phyloP scores from a whole-genome alignment of 30 jellyfish, hydroid and myxozoan species.

The Nemopilema nomurai region DNA sequence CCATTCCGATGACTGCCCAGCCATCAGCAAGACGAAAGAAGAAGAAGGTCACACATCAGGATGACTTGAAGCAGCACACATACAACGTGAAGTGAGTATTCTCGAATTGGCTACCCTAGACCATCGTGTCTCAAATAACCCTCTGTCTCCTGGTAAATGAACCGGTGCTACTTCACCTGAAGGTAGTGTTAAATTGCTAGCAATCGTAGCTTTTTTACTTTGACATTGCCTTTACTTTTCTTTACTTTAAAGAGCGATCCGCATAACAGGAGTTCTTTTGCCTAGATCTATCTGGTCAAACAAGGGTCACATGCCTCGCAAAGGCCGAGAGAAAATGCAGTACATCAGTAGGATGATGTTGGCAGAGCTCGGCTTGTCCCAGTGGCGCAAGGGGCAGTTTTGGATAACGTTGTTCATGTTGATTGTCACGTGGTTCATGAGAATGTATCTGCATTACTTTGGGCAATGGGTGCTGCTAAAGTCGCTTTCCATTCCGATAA shows the following conservation, averaged over 20 bases:
- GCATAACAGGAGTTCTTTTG: background rate
- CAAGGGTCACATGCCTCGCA: slow-evolving; percentile 84
- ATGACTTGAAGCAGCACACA: slow-evolving; percentile 77
- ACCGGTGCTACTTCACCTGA: no score
- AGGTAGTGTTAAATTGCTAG: slow-evolving; percentile 1
- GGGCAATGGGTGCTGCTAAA: slow-evolving; percentile 84
- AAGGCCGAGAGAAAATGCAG: slow-evolving; percentile 80
- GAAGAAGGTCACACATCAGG: slow-evolving; percentile 76
- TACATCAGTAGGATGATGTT: slow-evolving; percentile 82
- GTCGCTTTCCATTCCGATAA: slow-evolving; percentile 77
- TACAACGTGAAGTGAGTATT: slow-evolving; percentile 76
- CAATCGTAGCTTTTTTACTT: background rate
- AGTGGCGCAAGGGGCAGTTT: slow-evolving; percentile 78
- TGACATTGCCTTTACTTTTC: no score
- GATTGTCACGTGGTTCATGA: slow-evolving; percentile 81
- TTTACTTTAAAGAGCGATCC: background rate
- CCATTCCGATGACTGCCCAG: slow-evolving; percentile 80
- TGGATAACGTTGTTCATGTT: slow-evolving; percentile 90
- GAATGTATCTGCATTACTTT: slow-evolving; percentile 89
- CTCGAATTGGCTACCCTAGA: no score
- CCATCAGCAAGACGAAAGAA: slow-evolving; percentile 36
- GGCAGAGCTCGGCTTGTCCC: slow-evolving; percentile 89
- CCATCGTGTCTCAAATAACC: no score
- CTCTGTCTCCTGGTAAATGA: no score
- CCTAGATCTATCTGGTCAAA: slow-evolving; percentile 69